These are phyloP conservation scores for Eristalis arbustorum DNA, from an alignment of 2,888 invertebrate species.

Conservation along the genomic window DNA sequence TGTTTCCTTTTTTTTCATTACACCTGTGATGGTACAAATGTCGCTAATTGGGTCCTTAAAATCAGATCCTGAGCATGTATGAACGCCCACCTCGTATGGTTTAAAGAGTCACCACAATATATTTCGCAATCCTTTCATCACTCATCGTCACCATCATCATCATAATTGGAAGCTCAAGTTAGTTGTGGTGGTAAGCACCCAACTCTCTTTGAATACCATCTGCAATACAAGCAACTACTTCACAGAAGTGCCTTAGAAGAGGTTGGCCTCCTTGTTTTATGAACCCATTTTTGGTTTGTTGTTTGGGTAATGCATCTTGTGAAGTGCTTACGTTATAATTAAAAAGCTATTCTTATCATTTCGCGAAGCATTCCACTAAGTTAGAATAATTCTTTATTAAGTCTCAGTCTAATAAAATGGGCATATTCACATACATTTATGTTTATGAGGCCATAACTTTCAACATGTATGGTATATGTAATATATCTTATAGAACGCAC, in stretches of 20 bases:
- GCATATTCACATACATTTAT: neutral
- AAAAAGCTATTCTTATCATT: conserved; percentile 70
- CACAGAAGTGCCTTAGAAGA: conserved; percentile 58
- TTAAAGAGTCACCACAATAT: conserved; percentile 62
- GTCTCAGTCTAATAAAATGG: conserved; percentile 40
- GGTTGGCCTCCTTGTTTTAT: conserved; percentile 69
- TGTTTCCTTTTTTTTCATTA: conserved; percentile 34
- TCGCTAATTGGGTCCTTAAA: conserved; percentile 73
- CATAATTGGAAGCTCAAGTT: conserved; percentile 69
- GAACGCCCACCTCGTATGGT: conserved; percentile 54
- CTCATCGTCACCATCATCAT: conserved; percentile 69
- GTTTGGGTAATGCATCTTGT: conserved; percentile 69
- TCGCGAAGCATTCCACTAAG: conserved; percentile 63
- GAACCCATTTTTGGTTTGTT: conserved; percentile 67
- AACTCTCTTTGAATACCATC: conserved; percentile 67
- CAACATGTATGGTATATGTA: too few relatives aligned
- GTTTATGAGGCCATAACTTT: too few relatives aligned
- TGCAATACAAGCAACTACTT: conserved; percentile 67
- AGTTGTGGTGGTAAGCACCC: conserved; percentile 68
- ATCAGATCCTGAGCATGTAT: conserved; percentile 66
- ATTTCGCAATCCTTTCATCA: conserved; percentile 69
- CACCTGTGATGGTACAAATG: conserved; percentile 68
- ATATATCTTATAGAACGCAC: too few relatives aligned
- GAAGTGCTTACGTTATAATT: conserved; percentile 70
- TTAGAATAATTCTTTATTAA: conserved; percentile 68